Base-by-base conservation (phyloP, 2,113 vertebrate species). In the Percopsis transmontana region DNA sequence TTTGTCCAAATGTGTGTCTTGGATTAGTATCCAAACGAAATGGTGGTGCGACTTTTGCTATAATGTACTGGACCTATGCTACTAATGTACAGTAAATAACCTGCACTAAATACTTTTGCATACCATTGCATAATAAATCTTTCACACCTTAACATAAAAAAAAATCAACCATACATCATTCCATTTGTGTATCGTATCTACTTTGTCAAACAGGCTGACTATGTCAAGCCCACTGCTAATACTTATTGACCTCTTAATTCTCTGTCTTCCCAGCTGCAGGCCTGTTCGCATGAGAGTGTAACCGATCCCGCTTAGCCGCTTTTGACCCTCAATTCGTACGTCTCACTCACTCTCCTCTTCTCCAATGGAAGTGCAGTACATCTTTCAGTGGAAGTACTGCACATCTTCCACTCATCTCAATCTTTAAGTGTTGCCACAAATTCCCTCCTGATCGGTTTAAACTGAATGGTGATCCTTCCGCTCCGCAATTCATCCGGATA, bases 341-440 rank as follows among this genome's bases (percentile, higher is more conserved):
- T 45, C 54, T 15, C 47, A 45, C 56, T 47, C 72, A 66, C 58
- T 21, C 72, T 66, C 3, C 63, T 68, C 75, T 72, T 69, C 77
- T 53, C 70, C 47, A 39, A 73, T 87, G 60, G 68, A 84, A 74
- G 79, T 58, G 14, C 40, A 40, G 64, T 33, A 6, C 27, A 33
- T 33, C 27, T 4, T 33, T 33, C 27, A 33, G 27, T 33, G 27
- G 27, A 33, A 33, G 27, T 33, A 33, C 27, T 33, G 27, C 8
- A 33, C 27, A 7, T 33, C 72, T 68, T 51, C 77, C 89, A 92
- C 92, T 85, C 89, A 92, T 91, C 82, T 70, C 75, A 81, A 85
- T 87, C 85, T 85, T 88, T 91, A 88, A 92, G 91, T 90, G 90
- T 92, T 91, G 83, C 89, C 88, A 91, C 92, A 91, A 92, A 91